Evolutionary conservation across 2,797 vertebrate genomes (phyloP), one percentile per base, ranked within the genome.

Genomic region (Anomalospiza imberbis): DNA sequence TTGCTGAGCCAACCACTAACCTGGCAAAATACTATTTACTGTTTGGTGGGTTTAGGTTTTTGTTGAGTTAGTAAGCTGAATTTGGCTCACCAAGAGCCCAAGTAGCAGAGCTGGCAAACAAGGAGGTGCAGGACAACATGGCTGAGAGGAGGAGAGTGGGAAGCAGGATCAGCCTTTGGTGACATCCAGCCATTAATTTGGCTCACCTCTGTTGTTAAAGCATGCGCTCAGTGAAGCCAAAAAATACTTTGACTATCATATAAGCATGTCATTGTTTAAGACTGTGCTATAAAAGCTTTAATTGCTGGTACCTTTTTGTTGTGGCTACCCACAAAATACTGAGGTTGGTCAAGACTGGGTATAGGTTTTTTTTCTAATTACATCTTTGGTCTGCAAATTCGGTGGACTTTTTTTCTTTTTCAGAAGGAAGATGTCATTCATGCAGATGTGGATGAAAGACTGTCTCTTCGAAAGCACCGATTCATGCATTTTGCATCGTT

Each of bases 401-500:
- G 36, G 3, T 65, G 28, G 28, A 5, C 45, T 55, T 91, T 67
- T 53, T 89, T 88, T 95, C 28, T 95, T 36, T 98, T 97, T 80
- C 89, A 98, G 98, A 97, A 88, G 50, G 79, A 97, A 95, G 94
- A 91, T 58, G 14, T 58, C 74, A 42, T 88, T 65, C 82, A 94
- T 92, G 91, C 12, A 9, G 97, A 97, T 21, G 26, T 88, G 48
- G 90, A 93, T 12, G 97, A 97, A 78, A 98, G 95, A 40, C 66
- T 96, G 17, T 99, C 98, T 17, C 97, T 98, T 93, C 98, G 99
- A 53, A 99, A 98, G 93, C 86, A 97, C 36, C 98, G 99, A 40
- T 99, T 99, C 96, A 97, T 95, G 98, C 98, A 99, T 97, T 99
- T 99, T 89, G 99, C 99, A 31, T 99, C 99, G 0, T 48, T 99